A percentile compares a stretch with the other conserved stretches of the same genome.
These are phyloP conservation scores for Spheniscus mendiculus DNA, from an alignment of 2,113 vertebrate genomes.

Conservation along the genomic window DNA sequence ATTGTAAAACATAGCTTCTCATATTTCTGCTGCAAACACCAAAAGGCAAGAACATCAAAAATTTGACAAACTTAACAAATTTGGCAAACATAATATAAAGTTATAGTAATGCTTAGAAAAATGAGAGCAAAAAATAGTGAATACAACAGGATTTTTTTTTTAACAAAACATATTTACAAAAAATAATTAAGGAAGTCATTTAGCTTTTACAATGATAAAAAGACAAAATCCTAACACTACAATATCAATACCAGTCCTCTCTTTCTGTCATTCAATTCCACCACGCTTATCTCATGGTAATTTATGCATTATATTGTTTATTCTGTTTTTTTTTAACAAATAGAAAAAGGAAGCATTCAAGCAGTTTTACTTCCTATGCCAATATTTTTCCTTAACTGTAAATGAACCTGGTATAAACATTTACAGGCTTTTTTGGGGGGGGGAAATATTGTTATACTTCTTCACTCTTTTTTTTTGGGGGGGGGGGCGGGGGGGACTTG, in stretches of 20 bases:
- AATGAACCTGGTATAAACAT: background rate
- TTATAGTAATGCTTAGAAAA: background rate
- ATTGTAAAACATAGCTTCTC: background rate
- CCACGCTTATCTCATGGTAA: background rate
- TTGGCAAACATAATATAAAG: background rate
- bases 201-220: background rate
- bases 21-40: background rate
- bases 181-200: background rate
- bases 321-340: background rate
- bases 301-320: background rate
- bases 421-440: too few species aligned
- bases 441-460: background rate
- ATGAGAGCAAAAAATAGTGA: background rate
- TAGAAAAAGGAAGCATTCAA: background rate
- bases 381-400: background rate
- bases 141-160: background rate
- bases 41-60: background rate
- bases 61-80: background rate
- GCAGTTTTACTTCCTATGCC: background rate
- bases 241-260: background rate
- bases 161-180: background rate
- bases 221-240: background rate
- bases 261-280: background rate
- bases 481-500: background rate
- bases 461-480: background rate